Evolutionary conservation across 2,888 invertebrate genomes (phyloP).

Genomic region (Scaptomyza parva): DNA sequence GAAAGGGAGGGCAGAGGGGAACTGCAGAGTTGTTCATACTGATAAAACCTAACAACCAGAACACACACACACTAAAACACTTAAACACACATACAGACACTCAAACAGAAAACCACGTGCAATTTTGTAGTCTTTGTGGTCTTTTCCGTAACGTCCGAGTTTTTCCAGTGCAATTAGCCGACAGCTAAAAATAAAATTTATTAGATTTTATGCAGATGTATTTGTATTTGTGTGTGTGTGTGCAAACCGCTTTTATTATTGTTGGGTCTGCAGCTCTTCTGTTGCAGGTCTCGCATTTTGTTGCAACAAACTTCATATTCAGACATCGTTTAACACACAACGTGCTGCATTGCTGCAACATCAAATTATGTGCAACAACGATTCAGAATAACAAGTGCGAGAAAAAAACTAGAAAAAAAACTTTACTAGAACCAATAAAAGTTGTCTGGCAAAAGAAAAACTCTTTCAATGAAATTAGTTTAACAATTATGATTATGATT

Average conservation of each 20-base stretch:
- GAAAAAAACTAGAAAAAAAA: not conserved
- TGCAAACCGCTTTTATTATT: slow-evolving; percentile 27
- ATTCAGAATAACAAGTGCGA: slow-evolving; percentile 31
- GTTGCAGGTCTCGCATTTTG: slow-evolving; percentile 22
- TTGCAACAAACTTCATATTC: slow-evolving; percentile 12
- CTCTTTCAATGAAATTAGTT: not conserved
- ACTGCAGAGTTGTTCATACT: slow-evolving; percentile 9
- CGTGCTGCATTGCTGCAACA: slow-evolving; percentile 15
- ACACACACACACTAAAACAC: slow-evolving; percentile 21
- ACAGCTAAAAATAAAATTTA: slow-evolving; percentile 78
- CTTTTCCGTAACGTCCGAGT: slow-evolving; percentile 10
- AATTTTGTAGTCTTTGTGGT: slow-evolving; percentile 30
- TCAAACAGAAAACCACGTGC: slow-evolving; percentile 29
- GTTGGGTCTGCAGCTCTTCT: not conserved
- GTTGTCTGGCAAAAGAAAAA: slow-evolving; percentile 7
- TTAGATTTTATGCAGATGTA: slow-evolving; percentile 64
- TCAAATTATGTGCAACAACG: slow-evolving; percentile 10
- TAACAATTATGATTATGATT: not conserved
- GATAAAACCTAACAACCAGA: slow-evolving; percentile 61
- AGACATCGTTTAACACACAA: slow-evolving; percentile 12
- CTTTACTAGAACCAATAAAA: too few relatives aligned
- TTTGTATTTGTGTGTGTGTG: too few relatives aligned
- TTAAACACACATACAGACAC: slow-evolving; percentile 20
- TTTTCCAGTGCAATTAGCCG: slow-evolving; percentile 62
- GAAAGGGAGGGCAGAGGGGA: not conserved